phyloP scores from a whole-genome alignment of 2,113 vertebrate species.

The Procavia capensis region DNA sequence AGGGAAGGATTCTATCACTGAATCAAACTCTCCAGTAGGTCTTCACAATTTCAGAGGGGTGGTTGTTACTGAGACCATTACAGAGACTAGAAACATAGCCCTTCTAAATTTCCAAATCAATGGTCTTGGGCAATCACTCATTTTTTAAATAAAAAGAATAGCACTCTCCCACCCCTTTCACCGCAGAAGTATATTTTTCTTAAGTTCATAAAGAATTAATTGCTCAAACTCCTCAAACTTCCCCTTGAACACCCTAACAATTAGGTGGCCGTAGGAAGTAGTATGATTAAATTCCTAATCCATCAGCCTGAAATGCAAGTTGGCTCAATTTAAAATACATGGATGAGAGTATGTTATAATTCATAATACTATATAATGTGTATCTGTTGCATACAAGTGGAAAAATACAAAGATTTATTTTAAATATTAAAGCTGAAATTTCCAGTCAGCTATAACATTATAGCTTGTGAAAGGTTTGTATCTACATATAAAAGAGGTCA shows the following conservation, averaged over 20 bases:
- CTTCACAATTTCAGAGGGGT: not conserved
- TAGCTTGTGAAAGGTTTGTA: not conserved
- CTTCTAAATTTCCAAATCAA: not conserved
- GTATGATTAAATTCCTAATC: not conserved
- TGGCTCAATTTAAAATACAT: not conserved
- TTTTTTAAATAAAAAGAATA: not conserved
- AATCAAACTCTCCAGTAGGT: not conserved
- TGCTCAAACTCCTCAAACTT: not conserved
- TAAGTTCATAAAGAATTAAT: not conserved
- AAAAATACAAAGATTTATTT: conserved; percentile 3
- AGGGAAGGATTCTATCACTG: not conserved
- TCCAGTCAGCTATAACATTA: not conserved
- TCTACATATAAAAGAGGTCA: not conserved
- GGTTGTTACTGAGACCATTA: not conserved
- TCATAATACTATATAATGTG: not conserved
- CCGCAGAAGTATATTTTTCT: not conserved
- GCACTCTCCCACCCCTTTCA: not conserved
- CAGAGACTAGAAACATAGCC: not conserved
- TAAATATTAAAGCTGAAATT: conserved; percentile 8
- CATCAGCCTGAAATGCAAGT: conserved; percentile 6
- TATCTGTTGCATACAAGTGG: not conserved
- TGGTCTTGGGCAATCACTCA: not conserved
- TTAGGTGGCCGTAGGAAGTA: not conserved
- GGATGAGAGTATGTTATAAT: not conserved
- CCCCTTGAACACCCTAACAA: not conserved